Percentiles rank a stretch among this genome's conserved stretches.
phyloP scores from a whole-genome alignment of 2,797 vertebrate species.

The Malacoctenus gilli region DNA sequence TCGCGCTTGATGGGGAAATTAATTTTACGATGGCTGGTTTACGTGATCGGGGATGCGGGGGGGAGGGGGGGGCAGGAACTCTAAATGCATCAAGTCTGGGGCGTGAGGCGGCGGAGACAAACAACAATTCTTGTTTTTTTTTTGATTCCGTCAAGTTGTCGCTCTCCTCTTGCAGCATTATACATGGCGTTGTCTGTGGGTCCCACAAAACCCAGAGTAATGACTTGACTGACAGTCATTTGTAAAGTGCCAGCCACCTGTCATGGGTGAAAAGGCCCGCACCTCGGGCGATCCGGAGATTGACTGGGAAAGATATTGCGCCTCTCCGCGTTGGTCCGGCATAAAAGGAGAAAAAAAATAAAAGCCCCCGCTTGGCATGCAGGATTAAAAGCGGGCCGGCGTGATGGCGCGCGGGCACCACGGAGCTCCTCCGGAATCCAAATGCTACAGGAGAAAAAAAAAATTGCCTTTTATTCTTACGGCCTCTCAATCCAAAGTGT shows the following conservation, averaged over 20 bases:
- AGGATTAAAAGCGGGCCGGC: no score
- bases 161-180: slow-evolving; percentile 36
- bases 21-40: slow-evolving; percentile 82
- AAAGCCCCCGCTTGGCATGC: slow-evolving; percentile 45
- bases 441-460: no score
- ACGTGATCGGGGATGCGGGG: slow-evolving; percentile 70
- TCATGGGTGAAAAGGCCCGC: slow-evolving; percentile 57
- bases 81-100: slow-evolving; percentile 60
- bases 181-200: slow-evolving; percentile 59
- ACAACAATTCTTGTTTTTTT: slow-evolving; percentile 38
- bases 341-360: slow-evolving; percentile 40
- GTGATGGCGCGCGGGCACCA: no score
- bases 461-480: slow-evolving; percentile 10
- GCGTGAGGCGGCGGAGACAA: slow-evolving; percentile 46
- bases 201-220: slow-evolving; percentile 59
- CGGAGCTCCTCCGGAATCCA: no score
- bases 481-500: slow-evolving; percentile 32
- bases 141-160: slow-evolving; percentile 52
- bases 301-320: slow-evolving; percentile 51
- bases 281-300: slow-evolving; percentile 46
- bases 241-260: slow-evolving; percentile 63
- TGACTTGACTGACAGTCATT: slow-evolving; percentile 68
- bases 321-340: slow-evolving; percentile 47
- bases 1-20: slow-evolving; percentile 77
- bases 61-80: slow-evolving; percentile 45